Base-by-base conservation (phyloP, 2,113 vertebrate genomes). In the Bathybates hornii region DNA sequence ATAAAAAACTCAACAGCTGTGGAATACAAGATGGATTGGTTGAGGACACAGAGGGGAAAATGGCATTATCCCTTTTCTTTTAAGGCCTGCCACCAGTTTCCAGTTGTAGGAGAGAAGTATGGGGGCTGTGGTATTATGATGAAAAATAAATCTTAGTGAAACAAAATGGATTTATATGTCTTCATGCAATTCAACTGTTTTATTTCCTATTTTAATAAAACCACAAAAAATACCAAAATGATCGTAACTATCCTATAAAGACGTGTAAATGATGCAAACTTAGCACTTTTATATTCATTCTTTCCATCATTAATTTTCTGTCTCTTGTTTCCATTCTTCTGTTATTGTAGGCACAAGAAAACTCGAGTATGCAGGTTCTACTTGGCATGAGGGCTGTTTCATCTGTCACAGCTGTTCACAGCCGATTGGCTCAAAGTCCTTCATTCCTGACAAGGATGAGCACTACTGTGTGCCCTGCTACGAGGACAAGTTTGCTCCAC, bases 381-480 rank as follows among this genome's bases (percentile, higher is more conserved):
- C 99, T 3, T 99, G 99, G 99, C 99, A 99, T 0, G 99, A 99
- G 86, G 96, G 96, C 78, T 99, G 99, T 94, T 99, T 99, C 94
- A 97, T 98, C 85, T 99, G 99, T 96, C 98, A 98, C 93, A 98
- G 97, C 95, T 99, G 98, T 92, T 97, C 98, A 91, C 97, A 99
- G 96, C 99, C 99, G 3, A 98, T 99, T 4, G 99, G 98, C 50
- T 98, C 99, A 0, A 97, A 97, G n/a, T 99, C 99, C 89, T 99
- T 99, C 91, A 98, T 99, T 95, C 99, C 99, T 0, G 98, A 99
- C 95, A 97, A 99, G 91, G 97, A 98, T 43, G 98, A 98, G 78
- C 98, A 99, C 95, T 99, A 99, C 96, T 99, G 99, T 8, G 98
- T 99, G 76, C 93, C 98, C 89, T 99, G 98, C 90, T 99, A 99